Evolutionary conservation across 2,888 invertebrate species (phyloP).

Genomic region (Rugalucina vietnamica): DNA sequence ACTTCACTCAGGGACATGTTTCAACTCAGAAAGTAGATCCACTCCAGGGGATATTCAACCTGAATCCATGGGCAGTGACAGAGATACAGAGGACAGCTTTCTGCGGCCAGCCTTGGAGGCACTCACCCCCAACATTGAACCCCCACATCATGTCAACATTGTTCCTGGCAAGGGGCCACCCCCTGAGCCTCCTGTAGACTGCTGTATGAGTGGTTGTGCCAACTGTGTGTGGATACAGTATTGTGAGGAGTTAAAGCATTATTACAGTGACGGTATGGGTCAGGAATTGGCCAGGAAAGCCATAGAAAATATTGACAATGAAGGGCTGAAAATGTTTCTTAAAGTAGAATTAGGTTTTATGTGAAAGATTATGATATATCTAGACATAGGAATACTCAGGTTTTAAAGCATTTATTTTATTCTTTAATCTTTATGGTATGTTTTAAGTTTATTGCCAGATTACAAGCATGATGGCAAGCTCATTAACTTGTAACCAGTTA

Average conservation of each 20-base stretch:
- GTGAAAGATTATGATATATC: conserved; percentile 20
- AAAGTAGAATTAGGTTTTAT: conserved; percentile 88
- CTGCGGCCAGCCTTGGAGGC: conserved; percentile 60
- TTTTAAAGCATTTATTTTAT: too few species aligned
- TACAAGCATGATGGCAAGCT: too few species aligned
- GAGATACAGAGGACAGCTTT: conserved; percentile 26
- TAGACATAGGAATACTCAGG: too few species aligned
- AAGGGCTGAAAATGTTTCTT: conserved; percentile 92
- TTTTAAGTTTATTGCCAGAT: too few species aligned
- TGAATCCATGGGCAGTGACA: neutral
- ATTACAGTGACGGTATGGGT: conserved; percentile 87
- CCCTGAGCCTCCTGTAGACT: conserved; percentile 91
- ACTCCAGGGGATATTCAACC: neutral
- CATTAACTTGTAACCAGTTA: too few species aligned
- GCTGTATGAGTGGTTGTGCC: conserved; percentile 96
- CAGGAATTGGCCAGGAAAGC: conserved; percentile 89
- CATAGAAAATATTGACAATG: conserved; percentile 89
- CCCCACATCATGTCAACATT: conserved; percentile 48
- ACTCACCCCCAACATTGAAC: conserved; percentile 41
- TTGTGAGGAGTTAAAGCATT: conserved; percentile 89
- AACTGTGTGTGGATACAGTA: conserved; percentile 97
- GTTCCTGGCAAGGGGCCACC: conserved; percentile 81
- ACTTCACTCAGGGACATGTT: neutral
- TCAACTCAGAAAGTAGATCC: neutral
- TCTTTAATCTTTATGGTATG: too few species aligned